Conservation (phyloP, 2,797 vertebrate genomes). For the Nyctibius grandis region DNA sequence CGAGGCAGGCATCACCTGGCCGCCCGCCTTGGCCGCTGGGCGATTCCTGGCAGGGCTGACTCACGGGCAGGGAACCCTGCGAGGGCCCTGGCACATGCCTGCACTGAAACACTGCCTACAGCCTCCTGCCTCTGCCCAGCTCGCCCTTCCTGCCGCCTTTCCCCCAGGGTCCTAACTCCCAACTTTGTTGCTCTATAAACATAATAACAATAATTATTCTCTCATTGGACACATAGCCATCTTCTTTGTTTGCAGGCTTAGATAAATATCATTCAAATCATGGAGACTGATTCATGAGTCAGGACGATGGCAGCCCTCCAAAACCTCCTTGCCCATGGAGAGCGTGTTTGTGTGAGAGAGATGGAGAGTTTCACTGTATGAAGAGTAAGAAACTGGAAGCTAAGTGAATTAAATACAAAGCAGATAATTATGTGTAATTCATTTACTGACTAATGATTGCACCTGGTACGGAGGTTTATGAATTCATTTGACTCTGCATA, state of each 20-base stretch:
- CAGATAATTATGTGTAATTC: conserved; percentile 70
- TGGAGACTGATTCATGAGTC: conserved; percentile 51
- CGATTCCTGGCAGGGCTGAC: background rate
- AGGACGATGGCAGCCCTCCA: conserved; percentile 46
- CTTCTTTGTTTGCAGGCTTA: conserved; percentile 58
- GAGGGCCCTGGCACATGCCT: conserved; percentile 4
- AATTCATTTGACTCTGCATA: conserved; percentile 36
- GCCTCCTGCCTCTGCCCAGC: conserved; percentile 39
- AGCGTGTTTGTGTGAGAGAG: conserved; percentile 29
- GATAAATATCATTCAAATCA: conserved; percentile 49
- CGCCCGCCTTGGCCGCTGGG: background rate
- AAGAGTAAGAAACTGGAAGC: conserved; percentile 63
- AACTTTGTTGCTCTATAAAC: conserved; percentile 43
- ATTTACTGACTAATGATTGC: conserved; percentile 73
- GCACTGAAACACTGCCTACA: background rate
- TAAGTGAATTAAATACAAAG: conserved; percentile 65
- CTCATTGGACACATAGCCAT: conserved; percentile 48
- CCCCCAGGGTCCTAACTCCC: conserved; percentile 56
- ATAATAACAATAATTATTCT: conserved; percentile 53
- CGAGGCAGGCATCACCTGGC: background rate
- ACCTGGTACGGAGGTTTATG: conserved; percentile 56
- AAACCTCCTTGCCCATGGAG: conserved; percentile 30
- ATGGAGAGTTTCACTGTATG: conserved; percentile 41
- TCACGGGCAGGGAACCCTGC: background rate
- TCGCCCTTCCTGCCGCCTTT: conserved; percentile 20